Evolutionary conservation across 2,888 invertebrate species (phyloP).

Genomic region (Bugulina stolonifera): DNA sequence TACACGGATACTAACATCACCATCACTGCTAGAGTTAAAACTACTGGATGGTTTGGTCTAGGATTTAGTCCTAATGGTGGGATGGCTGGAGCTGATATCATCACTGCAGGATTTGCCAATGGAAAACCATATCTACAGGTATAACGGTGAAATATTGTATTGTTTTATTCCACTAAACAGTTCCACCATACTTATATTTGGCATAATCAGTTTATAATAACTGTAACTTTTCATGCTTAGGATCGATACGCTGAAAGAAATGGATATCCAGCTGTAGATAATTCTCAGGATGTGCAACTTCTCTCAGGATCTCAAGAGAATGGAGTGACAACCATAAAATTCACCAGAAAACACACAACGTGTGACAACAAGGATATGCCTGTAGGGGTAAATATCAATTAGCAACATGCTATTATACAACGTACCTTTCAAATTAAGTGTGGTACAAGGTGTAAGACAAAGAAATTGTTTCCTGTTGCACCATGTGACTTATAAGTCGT

Average conservation of each 20-base stretch:
- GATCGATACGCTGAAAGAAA: slow-evolving; percentile 17
- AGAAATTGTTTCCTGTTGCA: too few species aligned
- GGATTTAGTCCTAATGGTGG: slow-evolving; percentile 76
- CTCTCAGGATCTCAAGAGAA: slow-evolving; percentile 27
- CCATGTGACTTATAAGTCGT: too few species aligned
- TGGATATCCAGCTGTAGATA: slow-evolving; percentile 25
- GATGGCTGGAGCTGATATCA: slow-evolving; percentile 77
- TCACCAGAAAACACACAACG: slow-evolving; percentile 27
- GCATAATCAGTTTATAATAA: too few species aligned
- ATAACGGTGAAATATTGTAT: neutral
- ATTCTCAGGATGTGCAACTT: slow-evolving; percentile 28
- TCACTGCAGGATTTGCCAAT: slow-evolving; percentile 72
- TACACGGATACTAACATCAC: slow-evolving; percentile 33
- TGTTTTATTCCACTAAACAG: neutral
- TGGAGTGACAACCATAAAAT: slow-evolving; percentile 28
- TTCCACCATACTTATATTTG: too few species aligned
- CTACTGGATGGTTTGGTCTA: slow-evolving; percentile 72
- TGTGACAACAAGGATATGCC: slow-evolving; percentile 28
- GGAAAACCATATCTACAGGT: slow-evolving; percentile 35
- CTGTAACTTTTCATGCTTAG: too few species aligned
- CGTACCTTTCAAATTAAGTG: too few species aligned
- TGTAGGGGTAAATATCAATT: slow-evolving; percentile 22
- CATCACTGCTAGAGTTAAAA: slow-evolving; percentile 35
- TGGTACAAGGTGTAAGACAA: too few species aligned
- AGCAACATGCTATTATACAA: too few species aligned